Evolutionary conservation across 2,113 vertebrate species (phyloP), one percentile per base, ranked within the genome.

Genomic region (Pelobates fuscus): DNA sequence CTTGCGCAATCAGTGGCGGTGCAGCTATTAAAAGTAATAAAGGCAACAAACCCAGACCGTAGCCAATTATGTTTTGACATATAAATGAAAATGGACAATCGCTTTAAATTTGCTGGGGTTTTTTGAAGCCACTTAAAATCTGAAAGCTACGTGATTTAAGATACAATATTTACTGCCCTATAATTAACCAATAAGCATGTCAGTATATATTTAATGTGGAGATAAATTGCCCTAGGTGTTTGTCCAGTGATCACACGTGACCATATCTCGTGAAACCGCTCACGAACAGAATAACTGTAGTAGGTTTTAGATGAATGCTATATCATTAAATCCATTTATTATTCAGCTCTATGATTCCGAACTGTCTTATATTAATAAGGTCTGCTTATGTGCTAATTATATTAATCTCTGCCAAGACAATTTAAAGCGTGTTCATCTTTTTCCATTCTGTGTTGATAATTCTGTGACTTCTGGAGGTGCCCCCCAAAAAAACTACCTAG

Each of bases 11-110:
- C 90, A 92, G 87, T 89, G 89, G 88, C 88, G 87, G 86, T 91
- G 91, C 85, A 88, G 90, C 91, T 91, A 91, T 93, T 93, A 92
- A 91, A 92, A 89, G 89, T 91, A 90, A 93, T 93, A 92, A 93
- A 93, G 80, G 88, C 90, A 91, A 86, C 86, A 91, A 93, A 90
- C 88, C 85, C 83, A 81, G 85, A 90, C 88, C 87, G 77, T 87
- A 85, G 86, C 87, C 89, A 93, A 91, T 92, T 92, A 92, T 26
- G 79, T 89, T 88, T 86, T 92, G 91, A 92, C 89, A 88, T 88
- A 85, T 83, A 89, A 91, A 90, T 1, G 82, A 85, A 84, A 85
- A 89, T 83, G 89, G 89, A 90, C 90, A 91, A 89, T 89, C 86
- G 89, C 81, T 85, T 87, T 86, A 71, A 81, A 49, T 49, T 49